A percentile compares a stretch with the other conserved stretches of the same genome.
Conservation (phyloP, 2,113 vertebrate genomes). For the Silurus glanis region DNA sequence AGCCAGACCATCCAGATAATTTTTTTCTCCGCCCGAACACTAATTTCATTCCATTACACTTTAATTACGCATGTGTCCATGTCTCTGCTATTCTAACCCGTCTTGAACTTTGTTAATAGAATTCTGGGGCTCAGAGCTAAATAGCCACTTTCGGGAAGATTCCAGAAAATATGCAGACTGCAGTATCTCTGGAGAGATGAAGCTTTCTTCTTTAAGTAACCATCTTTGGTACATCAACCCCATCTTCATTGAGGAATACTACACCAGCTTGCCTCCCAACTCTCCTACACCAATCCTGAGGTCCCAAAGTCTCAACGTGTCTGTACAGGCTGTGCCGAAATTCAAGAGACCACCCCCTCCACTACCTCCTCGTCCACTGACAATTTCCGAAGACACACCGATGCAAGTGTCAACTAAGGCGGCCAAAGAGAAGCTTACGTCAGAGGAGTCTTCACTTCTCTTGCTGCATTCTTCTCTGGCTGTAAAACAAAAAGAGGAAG, state of each 20-base stretch:
- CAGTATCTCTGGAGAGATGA: conserved; percentile 76
- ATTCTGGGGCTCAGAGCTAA: conserved; percentile 87
- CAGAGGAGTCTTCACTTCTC: conserved; percentile 24
- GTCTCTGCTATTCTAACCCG: neutral
- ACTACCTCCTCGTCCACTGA: conserved; percentile 71
- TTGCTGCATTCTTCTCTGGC: conserved; percentile 45
- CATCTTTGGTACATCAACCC: conserved; percentile 86
- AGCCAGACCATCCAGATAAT: neutral
- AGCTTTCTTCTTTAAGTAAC: conserved; percentile 74
- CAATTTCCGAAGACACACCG: conserved; percentile 22
- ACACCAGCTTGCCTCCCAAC: conserved; percentile 52
- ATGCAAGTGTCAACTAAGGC: conserved; percentile 43
- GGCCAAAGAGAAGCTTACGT: conserved; percentile 47
- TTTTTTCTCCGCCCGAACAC: neutral
- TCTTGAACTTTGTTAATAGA: conserved; percentile 64
- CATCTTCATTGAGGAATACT: conserved; percentile 81
- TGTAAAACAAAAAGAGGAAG: conserved; percentile 63
- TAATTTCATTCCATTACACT: neutral
- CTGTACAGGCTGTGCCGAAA: conserved; percentile 59
- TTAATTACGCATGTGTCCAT: neutral
- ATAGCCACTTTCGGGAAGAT: conserved; percentile 61
- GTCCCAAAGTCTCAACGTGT: conserved; percentile 53
- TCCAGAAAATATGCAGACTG: conserved; percentile 42
- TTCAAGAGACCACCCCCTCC: conserved; percentile 78
- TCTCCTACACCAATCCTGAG: conserved; percentile 58